A percentile compares a stretch with the other conserved stretches of the same genome.
phyloP scores from a whole-genome alignment of 2,797 vertebrate genomes.

The Petrocephalus sullivani region DNA sequence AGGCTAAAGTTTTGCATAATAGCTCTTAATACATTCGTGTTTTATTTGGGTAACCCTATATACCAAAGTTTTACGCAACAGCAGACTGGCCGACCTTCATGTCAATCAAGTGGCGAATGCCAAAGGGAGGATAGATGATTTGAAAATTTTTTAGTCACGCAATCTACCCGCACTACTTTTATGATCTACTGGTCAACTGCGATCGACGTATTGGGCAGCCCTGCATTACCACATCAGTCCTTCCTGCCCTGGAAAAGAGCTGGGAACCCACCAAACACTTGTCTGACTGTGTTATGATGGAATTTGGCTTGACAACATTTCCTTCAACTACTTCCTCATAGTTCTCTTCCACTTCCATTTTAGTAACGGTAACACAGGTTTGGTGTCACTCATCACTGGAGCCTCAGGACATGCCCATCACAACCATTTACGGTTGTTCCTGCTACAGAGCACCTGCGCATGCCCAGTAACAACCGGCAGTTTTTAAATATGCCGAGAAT shows the following conservation, averaged over 20 bases:
- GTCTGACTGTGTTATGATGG: background rate
- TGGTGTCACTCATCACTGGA: background rate
- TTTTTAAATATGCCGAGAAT: background rate
- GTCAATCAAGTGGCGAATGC: too few species aligned
- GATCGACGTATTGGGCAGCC: too few species aligned
- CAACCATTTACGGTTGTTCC: background rate
- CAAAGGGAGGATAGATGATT: too few species aligned
- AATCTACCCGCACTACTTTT: too few species aligned
- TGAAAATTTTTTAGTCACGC: too few species aligned
- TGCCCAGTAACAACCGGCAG: background rate
- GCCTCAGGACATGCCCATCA: background rate
- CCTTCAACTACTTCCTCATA: background rate
- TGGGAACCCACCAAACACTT: background rate
- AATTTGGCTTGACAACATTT: background rate
- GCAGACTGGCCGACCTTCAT: too few species aligned
- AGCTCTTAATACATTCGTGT: too few species aligned
- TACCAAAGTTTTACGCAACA: too few species aligned
- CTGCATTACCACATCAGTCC: background rate
- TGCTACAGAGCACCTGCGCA: background rate
- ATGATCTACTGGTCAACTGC: too few species aligned
- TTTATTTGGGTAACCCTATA: too few species aligned
- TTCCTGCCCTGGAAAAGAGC: background rate
- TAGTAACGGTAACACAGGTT: background rate
- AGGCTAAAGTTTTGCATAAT: too few species aligned
- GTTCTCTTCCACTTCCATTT: background rate